A percentile compares a stretch with the other conserved stretches of the same genome.
Conservation (phyloP, 2,113 vertebrate species). For the Helogale parvula region DNA sequence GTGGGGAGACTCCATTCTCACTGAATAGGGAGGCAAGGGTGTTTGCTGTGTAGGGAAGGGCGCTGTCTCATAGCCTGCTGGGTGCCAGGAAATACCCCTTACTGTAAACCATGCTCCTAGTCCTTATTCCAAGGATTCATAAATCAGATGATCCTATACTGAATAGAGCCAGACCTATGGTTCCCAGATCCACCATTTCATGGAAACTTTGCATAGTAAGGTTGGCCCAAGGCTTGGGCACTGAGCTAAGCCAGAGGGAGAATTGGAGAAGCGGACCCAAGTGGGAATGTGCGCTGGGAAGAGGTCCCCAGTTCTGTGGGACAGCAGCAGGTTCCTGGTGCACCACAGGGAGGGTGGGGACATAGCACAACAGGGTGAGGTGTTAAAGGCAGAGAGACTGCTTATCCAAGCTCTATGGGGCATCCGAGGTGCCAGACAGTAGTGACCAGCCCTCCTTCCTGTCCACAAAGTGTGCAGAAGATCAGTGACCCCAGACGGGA, state of each 20-base stretch:
- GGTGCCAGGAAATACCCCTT: background rate
- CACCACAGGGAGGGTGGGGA: background rate
- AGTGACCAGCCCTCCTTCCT: background rate
- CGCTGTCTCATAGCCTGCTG: background rate
- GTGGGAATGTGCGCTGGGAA: accelerated
- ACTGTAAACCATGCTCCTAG: background rate
- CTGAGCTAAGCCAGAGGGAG: background rate
- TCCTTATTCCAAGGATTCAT: background rate
- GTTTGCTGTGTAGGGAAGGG: background rate
- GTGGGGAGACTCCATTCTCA: background rate
- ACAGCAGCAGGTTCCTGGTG: background rate
- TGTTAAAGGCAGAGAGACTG: background rate
- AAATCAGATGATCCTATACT: background rate
- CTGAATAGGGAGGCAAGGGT: background rate
- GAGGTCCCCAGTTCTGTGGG: background rate
- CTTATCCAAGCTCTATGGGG: accelerated
- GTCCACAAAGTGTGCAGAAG: background rate
- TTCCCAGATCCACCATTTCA: background rate
- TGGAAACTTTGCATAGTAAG: background rate
- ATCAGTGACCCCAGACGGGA: background rate
- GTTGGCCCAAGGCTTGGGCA: background rate
- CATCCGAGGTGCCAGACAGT: background rate
- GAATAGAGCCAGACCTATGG: background rate
- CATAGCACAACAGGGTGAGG: too few species aligned
- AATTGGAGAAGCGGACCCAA: background rate